phyloP scores from a whole-genome alignment of 2,113 vertebrate species.

The Cyphomyrus discorhynchus region DNA sequence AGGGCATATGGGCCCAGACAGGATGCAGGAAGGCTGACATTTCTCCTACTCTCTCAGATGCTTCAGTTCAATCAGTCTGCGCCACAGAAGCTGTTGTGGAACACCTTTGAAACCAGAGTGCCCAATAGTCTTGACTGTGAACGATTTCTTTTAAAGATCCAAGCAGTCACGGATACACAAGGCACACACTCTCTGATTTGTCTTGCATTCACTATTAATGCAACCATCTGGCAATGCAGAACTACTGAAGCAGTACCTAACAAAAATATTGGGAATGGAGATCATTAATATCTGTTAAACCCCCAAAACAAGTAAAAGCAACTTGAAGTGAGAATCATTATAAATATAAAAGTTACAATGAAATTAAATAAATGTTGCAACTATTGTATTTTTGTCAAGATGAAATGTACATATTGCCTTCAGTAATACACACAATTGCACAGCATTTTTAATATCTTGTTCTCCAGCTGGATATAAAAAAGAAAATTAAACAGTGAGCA shows the following conservation, averaged over 20 bases:
- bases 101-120: constrained; percentile 68
- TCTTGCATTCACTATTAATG: neutral
- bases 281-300: constrained; percentile 6
- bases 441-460: neutral
- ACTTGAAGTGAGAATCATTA: neutral
- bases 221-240: neutral
- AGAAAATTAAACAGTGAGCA: neutral
- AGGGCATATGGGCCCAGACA: constrained; percentile 70
- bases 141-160: constrained; percentile 71
- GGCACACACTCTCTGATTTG: constrained; percentile 18
- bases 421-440: neutral
- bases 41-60: constrained; percentile 70
- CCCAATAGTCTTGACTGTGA: constrained; percentile 71
- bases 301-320: neutral
- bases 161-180: constrained; percentile 57
- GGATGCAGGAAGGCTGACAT: constrained; percentile 66
- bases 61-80: constrained; percentile 66
- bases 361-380: neutral
- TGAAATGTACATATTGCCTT: neutral
- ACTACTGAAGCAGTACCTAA: neutral
- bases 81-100: constrained; percentile 69
- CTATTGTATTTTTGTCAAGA: neutral
- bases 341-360: neutral
- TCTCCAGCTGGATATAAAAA: neutral
- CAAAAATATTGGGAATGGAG: neutral